A percentile compares a stretch with the other conserved stretches of the same genome.
These are phyloP conservation scores for Gari tellinella DNA, from an alignment of 2,888 invertebrate species.

Conservation along the genomic window DNA sequence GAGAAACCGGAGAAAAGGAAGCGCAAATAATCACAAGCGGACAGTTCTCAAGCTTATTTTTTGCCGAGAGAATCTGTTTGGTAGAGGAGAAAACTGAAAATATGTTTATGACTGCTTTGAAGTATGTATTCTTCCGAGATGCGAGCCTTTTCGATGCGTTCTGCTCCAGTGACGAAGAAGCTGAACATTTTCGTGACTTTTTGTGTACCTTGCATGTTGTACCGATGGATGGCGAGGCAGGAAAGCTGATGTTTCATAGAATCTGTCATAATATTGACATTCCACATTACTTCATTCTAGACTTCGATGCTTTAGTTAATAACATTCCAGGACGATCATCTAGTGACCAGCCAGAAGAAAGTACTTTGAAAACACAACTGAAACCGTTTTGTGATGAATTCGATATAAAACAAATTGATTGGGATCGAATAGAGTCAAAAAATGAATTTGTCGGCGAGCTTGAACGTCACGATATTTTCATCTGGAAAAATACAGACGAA, in stretches of 20 bases:
- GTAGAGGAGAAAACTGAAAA: slow-evolving; percentile 3
- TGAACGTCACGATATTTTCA: background rate
- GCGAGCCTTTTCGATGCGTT: background rate
- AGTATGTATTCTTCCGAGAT: background rate
- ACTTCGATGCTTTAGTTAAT: slow-evolving; percentile 3
- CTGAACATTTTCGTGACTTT: background rate
- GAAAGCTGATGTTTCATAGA: background rate
- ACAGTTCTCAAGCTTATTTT: slow-evolving; percentile 11
- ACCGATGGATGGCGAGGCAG: slow-evolving; percentile 1
- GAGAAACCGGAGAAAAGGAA: background rate
- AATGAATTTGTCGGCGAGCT: background rate
- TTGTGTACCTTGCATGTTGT: slow-evolving; percentile 9
- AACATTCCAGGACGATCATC: background rate
- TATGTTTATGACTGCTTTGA: slow-evolving; percentile 6
- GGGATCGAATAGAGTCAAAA: background rate
- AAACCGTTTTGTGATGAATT: background rate
- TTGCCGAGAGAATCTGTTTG: slow-evolving; percentile 2
- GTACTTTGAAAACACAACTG: background rate
- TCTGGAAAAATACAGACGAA: background rate
- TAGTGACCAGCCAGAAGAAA: background rate
- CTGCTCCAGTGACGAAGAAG: background rate
- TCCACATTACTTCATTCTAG: slow-evolving; percentile 1
- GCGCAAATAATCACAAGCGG: slow-evolving; percentile 2
- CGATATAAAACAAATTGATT: background rate
- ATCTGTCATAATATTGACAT: slow-evolving; percentile 6